Percentiles rank a stretch among this genome's conserved stretches.
phyloP scores from a whole-genome alignment of 2,888 invertebrate species.

The Dryobotodes eremita region DNA sequence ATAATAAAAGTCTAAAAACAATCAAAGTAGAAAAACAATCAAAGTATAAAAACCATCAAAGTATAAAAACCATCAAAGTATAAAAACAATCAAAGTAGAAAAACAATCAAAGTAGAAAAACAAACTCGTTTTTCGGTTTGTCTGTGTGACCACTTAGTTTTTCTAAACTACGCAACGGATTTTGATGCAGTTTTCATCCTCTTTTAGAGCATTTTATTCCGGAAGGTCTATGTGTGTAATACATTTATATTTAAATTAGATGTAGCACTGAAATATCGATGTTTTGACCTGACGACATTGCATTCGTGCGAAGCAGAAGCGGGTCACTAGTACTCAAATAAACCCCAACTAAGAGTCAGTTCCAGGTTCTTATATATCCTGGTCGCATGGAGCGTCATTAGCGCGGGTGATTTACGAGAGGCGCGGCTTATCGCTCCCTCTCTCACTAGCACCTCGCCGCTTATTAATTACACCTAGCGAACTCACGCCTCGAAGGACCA shows the following conservation, averaged over 20 bases:
- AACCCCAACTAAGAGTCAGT: slow-evolving; percentile 14
- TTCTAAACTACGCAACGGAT: background rate
- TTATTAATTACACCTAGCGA: slow-evolving; percentile 80
- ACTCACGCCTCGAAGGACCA: slow-evolving; percentile 28
- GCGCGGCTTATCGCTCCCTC: slow-evolving; percentile 75
- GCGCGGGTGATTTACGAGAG: slow-evolving; percentile 79
- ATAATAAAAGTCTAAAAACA: no score
- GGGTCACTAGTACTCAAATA: background rate
- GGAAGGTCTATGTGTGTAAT: background rate
- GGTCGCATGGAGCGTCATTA: slow-evolving; percentile 74
- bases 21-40: no score
- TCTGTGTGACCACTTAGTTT: background rate
- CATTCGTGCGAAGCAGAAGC: background rate
- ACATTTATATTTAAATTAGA: background rate
- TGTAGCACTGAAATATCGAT: background rate
- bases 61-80: no score
- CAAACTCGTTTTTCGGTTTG: background rate
- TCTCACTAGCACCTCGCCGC: slow-evolving; percentile 62
- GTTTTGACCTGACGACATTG: background rate
- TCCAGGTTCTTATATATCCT: slow-evolving; percentile 47
- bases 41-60: no score
- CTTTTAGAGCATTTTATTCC: background rate
- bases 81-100: no score
- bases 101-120: background rate
- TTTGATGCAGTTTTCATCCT: background rate